A percentile compares a stretch with the other conserved stretches of the same genome.
Conservation (phyloP, 2,797 vertebrate genomes). For the Phoebastria nigripes region DNA sequence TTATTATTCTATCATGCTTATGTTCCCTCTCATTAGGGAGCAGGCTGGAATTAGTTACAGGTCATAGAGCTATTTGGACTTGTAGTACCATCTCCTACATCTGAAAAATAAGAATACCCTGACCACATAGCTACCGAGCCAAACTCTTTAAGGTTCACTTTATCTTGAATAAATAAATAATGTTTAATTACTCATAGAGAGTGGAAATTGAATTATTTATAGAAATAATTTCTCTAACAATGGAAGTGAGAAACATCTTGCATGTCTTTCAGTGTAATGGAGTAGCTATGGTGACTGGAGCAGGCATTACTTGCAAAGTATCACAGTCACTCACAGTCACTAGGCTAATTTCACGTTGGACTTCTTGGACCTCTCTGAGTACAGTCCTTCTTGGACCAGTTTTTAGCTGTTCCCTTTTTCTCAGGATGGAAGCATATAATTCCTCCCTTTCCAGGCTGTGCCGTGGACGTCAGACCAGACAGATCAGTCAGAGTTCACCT, state of each 20-base stretch:
- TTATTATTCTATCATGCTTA: neutral
- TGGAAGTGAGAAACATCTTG: neutral
- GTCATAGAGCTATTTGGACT: neutral
- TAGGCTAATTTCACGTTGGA: neutral
- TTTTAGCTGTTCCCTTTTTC: neutral
- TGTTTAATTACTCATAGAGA: neutral
- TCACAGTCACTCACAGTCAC: neutral
- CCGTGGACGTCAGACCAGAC: neutral
- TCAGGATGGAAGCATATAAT: neutral
- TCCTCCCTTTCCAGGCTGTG: neutral
- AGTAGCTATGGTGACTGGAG: neutral
- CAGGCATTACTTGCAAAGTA: neutral
- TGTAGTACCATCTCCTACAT: neutral
- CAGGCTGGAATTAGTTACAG: neutral
- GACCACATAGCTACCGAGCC: neutral
- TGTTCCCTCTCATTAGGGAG: neutral
- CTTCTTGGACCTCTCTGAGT: neutral
- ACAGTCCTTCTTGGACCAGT: neutral
- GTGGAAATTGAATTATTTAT: neutral
- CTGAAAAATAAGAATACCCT: neutral
- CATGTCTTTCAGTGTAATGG: neutral
- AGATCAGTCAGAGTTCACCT: neutral
- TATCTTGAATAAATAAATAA: slow-evolving; percentile 28
- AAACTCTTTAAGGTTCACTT: neutral
- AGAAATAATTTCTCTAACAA: neutral